Evolutionary conservation across 2,888 invertebrate species (phyloP).

Genomic region (Netelia melanura): DNA sequence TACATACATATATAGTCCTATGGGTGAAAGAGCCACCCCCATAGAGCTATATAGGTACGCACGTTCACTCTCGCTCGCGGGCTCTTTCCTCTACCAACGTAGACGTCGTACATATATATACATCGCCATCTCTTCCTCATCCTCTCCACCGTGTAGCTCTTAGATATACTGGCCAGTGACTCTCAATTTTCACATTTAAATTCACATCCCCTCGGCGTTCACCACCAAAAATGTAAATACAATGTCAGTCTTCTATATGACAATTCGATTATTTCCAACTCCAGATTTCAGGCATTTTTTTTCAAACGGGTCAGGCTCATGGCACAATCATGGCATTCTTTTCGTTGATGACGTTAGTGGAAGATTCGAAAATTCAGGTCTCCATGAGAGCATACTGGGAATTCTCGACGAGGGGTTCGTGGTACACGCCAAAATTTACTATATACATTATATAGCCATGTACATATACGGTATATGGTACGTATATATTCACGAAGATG

Average conservation of each 20-base stretch:
- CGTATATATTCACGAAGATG: background rate
- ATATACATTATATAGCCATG: background rate
- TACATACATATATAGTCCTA: constrained; percentile 46
- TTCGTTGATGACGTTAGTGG: background rate
- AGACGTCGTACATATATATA: constrained; percentile 38
- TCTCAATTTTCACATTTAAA: constrained; percentile 63
- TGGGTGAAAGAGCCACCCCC: constrained; percentile 48
- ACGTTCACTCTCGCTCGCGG: constrained; percentile 70
- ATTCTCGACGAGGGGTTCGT: constrained; percentile 22
- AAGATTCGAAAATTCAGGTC: constrained; percentile 5
- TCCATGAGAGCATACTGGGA: constrained; percentile 35
- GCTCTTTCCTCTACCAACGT: constrained; percentile 61
- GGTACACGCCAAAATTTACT: constrained; percentile 25
- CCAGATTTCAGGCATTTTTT: background rate
- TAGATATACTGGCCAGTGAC: constrained; percentile 71
- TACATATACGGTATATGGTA: background rate
- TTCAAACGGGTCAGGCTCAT: background rate
- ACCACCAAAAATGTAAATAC: no score
- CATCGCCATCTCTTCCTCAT: constrained; percentile 61
- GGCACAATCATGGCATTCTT: background rate
- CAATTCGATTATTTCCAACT: background rate
- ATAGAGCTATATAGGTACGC: constrained; percentile 58
- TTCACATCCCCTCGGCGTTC: background rate
- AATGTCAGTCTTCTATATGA: no score
- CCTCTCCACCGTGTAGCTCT: constrained; percentile 65